Conservation (phyloP, 2,113 vertebrate genomes). For the Myxocyprinus asiaticus region DNA sequence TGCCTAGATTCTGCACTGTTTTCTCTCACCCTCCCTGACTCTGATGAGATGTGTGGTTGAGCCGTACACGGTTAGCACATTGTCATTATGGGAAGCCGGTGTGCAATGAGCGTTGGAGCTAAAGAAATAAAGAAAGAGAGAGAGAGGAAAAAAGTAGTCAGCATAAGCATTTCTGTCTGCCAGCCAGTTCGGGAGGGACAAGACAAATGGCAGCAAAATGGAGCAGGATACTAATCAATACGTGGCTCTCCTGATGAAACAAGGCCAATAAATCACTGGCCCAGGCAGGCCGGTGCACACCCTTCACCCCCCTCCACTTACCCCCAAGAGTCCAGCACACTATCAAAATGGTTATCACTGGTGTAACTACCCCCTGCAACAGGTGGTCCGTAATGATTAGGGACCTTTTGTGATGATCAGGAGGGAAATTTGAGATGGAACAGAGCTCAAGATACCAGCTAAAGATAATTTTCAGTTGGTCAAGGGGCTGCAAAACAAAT, state of each 20-base stretch:
- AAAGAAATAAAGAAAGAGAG: conserved; percentile 31
- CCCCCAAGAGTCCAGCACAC: background rate
- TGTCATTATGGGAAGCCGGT: conserved; percentile 61
- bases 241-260: conserved; percentile 69
- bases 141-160: conserved; percentile 55
- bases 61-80: conserved; percentile 52
- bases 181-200: conserved; percentile 54
- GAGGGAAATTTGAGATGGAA: conserved; percentile 4
- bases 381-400: conserved; percentile 29
- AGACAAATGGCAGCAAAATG: conserved; percentile 70
- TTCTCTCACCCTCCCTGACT: background rate
- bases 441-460: conserved; percentile 4
- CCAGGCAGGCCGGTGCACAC: conserved; percentile 30
- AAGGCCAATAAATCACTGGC: conserved; percentile 64
- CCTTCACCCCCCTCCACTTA: conserved; percentile 30
- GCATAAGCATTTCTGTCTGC: conserved; percentile 71
- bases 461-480: background rate
- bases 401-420: conserved; percentile 9
- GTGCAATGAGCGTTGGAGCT: conserved; percentile 35
- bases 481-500: background rate
- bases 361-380: conserved; percentile 13
- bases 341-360: background rate
- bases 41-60: conserved; percentile 16
- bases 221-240: conserved; percentile 68
- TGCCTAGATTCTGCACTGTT: background rate